Percentiles rank a stretch among this genome's conserved stretches.
Evolutionary conservation across 2,113 vertebrate species (phyloP).

Genomic region (Gambusia affinis): DNA sequence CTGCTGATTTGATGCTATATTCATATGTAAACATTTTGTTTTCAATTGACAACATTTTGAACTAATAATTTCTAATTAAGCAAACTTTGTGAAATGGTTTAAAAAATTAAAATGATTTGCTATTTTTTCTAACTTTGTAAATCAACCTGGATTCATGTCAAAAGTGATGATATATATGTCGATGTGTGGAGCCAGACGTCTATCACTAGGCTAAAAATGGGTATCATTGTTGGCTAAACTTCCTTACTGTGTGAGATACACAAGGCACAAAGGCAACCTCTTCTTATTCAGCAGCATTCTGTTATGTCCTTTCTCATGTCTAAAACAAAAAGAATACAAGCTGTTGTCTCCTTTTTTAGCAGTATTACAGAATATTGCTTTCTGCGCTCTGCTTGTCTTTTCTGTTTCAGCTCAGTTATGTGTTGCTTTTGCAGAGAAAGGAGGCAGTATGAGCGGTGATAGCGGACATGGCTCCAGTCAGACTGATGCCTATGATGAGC

Average conservation of each 20-base stretch:
- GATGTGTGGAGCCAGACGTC: background rate
- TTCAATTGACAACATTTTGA: background rate
- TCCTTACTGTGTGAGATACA: background rate
- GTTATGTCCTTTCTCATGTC: background rate
- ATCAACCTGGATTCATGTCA: background rate
- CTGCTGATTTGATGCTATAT: background rate
- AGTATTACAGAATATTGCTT: constrained; percentile 17
- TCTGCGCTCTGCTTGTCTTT: constrained; percentile 16
- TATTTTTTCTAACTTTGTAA: background rate
- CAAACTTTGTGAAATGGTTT: background rate
- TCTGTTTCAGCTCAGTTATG: constrained; percentile 17
- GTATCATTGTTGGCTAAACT: background rate
- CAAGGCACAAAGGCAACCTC: background rate
- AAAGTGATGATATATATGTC: too few species aligned
- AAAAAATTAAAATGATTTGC: background rate
- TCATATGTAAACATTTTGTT: background rate
- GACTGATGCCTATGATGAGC: constrained; percentile 88
- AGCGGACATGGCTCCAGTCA: constrained; percentile 80
- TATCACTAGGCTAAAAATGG: background rate
- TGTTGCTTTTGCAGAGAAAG: constrained; percentile 76
- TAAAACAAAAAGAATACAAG: background rate
- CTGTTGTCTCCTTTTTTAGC: background rate
- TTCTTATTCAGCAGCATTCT: background rate
- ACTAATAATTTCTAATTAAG: background rate
- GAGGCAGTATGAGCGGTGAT: constrained; percentile 77